phyloP scores from a whole-genome alignment of 2,888 invertebrate species.

The Hylaea fasciaria region DNA sequence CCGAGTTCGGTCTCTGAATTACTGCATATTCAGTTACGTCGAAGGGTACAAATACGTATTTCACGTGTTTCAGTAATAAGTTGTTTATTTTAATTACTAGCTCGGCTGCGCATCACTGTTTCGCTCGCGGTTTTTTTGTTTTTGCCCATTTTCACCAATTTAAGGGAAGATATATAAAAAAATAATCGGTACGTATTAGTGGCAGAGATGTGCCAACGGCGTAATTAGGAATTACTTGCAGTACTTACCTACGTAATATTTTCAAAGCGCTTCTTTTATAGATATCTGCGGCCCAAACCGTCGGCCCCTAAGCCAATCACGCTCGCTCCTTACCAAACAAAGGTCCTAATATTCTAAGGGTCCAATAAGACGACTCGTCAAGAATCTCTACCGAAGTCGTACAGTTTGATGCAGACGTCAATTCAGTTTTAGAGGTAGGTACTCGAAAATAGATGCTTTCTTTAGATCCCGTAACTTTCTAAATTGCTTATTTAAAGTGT shows the following conservation, averaged over 20 bases:
- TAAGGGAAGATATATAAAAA: too few relatives aligned
- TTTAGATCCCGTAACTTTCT: conserved; percentile 13
- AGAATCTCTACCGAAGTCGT: conserved; percentile 8
- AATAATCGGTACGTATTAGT: too few relatives aligned
- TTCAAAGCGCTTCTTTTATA: not conserved
- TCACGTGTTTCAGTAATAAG: too few relatives aligned
- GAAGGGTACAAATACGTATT: too few relatives aligned
- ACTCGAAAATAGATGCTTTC: conserved; percentile 3
- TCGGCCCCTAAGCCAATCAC: conserved; percentile 9
- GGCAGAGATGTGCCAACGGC: too few relatives aligned
- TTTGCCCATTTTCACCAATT: too few relatives aligned
- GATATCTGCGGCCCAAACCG: not conserved
- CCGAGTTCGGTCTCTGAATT: too few relatives aligned
- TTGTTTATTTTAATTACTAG: too few relatives aligned
- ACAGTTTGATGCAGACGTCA: conserved; percentile 12
- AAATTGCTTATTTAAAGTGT: conserved; percentile 18
- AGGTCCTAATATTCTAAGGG: conserved; percentile 15
- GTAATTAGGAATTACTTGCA: too few relatives aligned
- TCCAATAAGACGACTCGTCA: conserved; percentile 14
- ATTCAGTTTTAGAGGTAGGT: not conserved
- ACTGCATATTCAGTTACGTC: not conserved
- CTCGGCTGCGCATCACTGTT: too few relatives aligned
- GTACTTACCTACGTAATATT: too few relatives aligned
- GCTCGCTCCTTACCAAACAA: conserved; percentile 6
- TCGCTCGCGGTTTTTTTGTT: too few relatives aligned